Percentiles rank a stretch among this genome's conserved stretches.
Evolutionary conservation across 1,140 invertebrate species (phyloP).

Genomic region (Drosophila jambulina): DNA sequence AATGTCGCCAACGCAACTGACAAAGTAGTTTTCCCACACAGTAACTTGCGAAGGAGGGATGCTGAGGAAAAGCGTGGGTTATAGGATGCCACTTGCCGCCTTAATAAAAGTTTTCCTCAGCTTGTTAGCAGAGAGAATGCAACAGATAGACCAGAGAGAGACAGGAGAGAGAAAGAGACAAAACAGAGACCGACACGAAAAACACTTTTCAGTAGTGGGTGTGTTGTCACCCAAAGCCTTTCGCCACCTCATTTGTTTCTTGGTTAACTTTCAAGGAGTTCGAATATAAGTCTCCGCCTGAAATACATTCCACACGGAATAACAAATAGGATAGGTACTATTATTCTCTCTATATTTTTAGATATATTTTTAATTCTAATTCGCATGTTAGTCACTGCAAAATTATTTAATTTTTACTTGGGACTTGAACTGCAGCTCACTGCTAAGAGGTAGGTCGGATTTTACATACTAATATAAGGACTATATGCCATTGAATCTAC

Average conservation of each 20-base stretch:
- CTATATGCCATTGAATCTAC: too few species aligned
- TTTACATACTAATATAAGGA: too few species aligned
- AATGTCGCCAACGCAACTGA: constrained; percentile 35
- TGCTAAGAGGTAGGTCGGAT: neutral
- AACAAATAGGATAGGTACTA: neutral
- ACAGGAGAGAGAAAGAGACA: neutral
- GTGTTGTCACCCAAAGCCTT: neutral
- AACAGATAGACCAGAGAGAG: neutral
- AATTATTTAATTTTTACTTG: neutral
- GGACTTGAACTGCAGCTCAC: constrained; percentile 1
- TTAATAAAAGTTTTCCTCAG: constrained; percentile 30
- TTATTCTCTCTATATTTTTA: neutral
- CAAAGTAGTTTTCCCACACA: constrained; percentile 49
- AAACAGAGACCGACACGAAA: constrained; percentile 12
- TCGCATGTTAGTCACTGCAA: neutral
- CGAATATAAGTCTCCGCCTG: neutral
- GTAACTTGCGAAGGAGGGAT: constrained; percentile 4
- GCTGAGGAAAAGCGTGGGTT: constrained; percentile 18
- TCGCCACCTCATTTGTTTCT: constrained; percentile 17
- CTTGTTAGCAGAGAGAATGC: constrained; percentile 17
- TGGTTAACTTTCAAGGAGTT: constrained; percentile 4
- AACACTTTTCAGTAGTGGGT: constrained; percentile 24
- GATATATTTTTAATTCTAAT: neutral
- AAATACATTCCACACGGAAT: neutral
- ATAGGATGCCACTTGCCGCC: constrained; percentile 33